Evolutionary conservation across 2,797 vertebrate species (phyloP).

Genomic region (Hydrophis major): DNA sequence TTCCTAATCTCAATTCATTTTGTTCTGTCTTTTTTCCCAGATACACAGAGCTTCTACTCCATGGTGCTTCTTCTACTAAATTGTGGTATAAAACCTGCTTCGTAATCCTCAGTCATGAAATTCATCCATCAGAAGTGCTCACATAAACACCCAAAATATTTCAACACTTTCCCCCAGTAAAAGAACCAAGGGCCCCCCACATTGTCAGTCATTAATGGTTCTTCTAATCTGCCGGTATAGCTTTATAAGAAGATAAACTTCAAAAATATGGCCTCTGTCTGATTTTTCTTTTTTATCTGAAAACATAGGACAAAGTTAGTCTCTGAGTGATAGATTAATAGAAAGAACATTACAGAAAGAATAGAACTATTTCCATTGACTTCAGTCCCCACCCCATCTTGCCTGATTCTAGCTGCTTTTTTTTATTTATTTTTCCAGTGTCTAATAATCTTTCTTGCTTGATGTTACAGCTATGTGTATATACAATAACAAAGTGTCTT

Average conservation of each 20-base stretch:
- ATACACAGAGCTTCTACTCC: neutral
- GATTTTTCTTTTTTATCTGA: neutral
- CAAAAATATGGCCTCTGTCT: neutral
- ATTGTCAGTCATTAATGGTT: neutral
- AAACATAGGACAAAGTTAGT: neutral
- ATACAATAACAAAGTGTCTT: conserved; percentile 16
- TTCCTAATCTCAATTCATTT: neutral
- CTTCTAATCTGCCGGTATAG: neutral
- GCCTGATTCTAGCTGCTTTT: neutral
- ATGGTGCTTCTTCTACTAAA: neutral
- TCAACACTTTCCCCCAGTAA: neutral
- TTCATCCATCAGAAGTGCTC: neutral
- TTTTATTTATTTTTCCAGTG: neutral
- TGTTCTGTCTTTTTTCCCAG: neutral
- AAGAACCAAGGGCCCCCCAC: neutral
- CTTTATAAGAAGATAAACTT: neutral
- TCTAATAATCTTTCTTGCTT: neutral
- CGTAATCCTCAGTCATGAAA: neutral
- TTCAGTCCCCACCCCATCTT: neutral
- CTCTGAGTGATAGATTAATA: neutral
- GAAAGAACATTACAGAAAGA: neutral
- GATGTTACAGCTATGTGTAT: conserved; percentile 18
- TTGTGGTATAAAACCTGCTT: neutral
- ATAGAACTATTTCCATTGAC: neutral
- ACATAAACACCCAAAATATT: neutral